Evolutionary conservation across 2,797 vertebrate genomes (phyloP).

Genomic region (Tolypeutes matacus): DNA sequence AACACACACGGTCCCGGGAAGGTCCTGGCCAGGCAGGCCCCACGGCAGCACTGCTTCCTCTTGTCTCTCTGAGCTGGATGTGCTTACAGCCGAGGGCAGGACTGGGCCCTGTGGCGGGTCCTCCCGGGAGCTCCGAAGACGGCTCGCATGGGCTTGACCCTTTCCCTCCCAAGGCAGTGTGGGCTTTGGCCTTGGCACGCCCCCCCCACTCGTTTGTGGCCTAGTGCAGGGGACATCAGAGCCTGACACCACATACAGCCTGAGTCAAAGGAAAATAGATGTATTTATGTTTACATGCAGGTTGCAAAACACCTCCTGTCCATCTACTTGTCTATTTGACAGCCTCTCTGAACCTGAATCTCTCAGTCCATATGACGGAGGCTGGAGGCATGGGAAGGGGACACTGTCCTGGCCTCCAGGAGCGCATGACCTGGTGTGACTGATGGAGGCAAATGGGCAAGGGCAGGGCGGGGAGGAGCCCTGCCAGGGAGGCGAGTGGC

Average conservation of each 20-base stretch:
- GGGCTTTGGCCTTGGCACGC: background rate
- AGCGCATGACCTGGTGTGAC: background rate
- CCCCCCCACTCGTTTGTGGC: background rate
- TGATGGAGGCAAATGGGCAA: accelerated
- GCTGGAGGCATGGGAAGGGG: background rate
- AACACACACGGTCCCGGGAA: too few species aligned
- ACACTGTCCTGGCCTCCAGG: background rate
- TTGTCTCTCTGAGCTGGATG: too few species aligned
- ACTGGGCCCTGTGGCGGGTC: too few species aligned
- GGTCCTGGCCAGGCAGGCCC: background rate
- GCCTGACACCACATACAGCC: too few species aligned
- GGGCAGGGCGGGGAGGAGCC: background rate
- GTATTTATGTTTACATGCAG: too few species aligned
- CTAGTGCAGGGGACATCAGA: background rate
- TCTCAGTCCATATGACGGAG: too few species aligned
- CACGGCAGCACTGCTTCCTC: too few species aligned
- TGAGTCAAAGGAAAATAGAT: background rate
- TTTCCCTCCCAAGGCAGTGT: background rate
- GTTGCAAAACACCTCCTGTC: background rate
- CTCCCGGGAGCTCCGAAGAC: accelerated
- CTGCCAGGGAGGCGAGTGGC: background rate
- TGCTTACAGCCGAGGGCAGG: too few species aligned
- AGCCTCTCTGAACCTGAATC: background rate
- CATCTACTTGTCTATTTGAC: background rate
- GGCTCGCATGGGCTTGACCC: background rate